Evolutionary conservation across 2,797 vertebrate genomes (phyloP).

Genomic region (Gymnothorax javanicus): DNA sequence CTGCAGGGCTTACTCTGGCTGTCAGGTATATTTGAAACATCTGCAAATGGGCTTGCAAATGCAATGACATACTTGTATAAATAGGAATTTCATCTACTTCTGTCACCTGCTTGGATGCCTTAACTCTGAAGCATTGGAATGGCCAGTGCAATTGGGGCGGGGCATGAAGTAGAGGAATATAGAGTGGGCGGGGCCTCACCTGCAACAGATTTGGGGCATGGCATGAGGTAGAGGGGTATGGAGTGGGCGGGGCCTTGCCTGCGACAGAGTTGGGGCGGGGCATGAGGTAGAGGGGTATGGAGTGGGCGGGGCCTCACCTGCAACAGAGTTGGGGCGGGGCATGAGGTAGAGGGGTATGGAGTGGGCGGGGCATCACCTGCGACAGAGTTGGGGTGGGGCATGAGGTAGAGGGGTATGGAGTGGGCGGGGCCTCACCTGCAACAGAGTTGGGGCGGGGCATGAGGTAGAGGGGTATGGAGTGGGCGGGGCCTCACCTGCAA

Average conservation of each 20-base stretch:
- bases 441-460: neutral
- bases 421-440: neutral
- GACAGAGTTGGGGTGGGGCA: neutral
- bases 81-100: conserved; percentile 1
- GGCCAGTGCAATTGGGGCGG: no score
- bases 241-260: conserved; percentile 71
- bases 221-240: conserved; percentile 58
- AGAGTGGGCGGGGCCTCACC: neutral
- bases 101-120: no score
- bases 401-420: neutral
- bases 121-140: no score
- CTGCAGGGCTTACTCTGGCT: neutral
- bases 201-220: neutral
- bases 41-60: neutral
- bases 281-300: conserved; percentile 90
- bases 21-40: conserved; percentile 15
- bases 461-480: conserved; percentile 59
- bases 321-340: conserved; percentile 94
- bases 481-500: conserved; percentile 81
- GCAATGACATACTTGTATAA: neutral
- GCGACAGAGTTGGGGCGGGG: conserved; percentile 94
- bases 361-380: conserved; percentile 73
- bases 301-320: conserved; percentile 75
- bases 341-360: conserved; percentile 95
- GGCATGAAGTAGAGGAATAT: neutral